Evolutionary conservation across 1,140 invertebrate genomes (phyloP), one percentile per base, ranked within the genome.

Genomic region (Zaprionus africanus): DNA sequence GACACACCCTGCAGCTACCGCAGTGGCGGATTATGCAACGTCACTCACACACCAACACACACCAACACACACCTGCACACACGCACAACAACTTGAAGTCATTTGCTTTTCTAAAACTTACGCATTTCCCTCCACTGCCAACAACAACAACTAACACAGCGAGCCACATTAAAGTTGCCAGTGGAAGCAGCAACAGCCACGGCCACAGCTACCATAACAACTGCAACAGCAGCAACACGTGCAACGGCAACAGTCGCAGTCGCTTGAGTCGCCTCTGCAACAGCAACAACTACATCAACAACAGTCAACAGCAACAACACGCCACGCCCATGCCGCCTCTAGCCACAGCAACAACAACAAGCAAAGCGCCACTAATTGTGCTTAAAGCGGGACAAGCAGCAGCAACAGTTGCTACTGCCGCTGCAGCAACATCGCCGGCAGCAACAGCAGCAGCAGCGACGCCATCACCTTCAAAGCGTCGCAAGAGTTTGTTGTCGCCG

Each of bases 401-500:
- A 41, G 58, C 70, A 67, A 28, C 65, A 54, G 17, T 68, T 22
- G 64, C 69, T 66, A 34, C 59, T 61, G 49, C 73, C 49, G 72
- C 70, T 62, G 34, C 60, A 58, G 34, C 68, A 74, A 46, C 67
- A 12, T 54, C 17, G 31, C 66, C 58, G 22, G 26, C 71, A 57
- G 60, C 68, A 15, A 41, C 66, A 19, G 12, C 72, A n/a, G n/a
- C n/a, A 24, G 51, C 71, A 38, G 49, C 66, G 38, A 53, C 76
- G 51, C 61, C 69, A 43, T 88, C 80, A 28, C 72, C 78, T 26
- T 57, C 74, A 17, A 84, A 90, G 75, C 85, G 78, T 36, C 90
- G 85, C 59, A 91, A 87, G 70, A 84, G 83, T 75, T 79, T 90
- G 41, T 66, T 91, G 26, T 91, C 90, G 57, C 88, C 88, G 26